Base-by-base conservation (phyloP, 2,888 invertebrate species). In the Diarsia rubi region DNA sequence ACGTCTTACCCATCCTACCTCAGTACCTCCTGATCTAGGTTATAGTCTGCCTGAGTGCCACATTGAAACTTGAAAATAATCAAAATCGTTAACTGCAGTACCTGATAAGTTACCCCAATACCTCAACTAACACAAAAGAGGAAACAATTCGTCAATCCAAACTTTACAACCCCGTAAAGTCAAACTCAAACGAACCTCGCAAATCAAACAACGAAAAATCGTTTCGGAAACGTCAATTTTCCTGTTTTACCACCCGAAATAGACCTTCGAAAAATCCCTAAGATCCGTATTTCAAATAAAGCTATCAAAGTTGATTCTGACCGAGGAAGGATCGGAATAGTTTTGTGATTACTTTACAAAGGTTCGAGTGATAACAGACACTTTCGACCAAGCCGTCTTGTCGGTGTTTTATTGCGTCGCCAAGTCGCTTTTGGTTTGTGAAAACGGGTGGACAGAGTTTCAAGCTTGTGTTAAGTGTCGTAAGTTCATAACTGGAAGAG, bases 271-370 rank as follows among this genome's bases (percentile, higher is more conserved):
- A 73, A 49, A 68, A 72, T 54, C 47, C 24, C 24, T 3, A n/a
- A 49, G 49, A 82, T 64, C 63, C 63, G 47, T 59, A 72, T 78
- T 45, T 72, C 71, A 47, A 84, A 82, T 82, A 78, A 60, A 78
- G 68, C 64, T 59, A 69, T 82, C 73, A 71, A 69, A 72, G 57
- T 84, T 66, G 64, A 79, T 75, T 79, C 78, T 57, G 68, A 27
- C 19, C 37, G 47, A 27, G 21, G 11, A 11, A 37, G 16, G 72
- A 19, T n/a, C 59, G 16, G 37, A 47, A 82, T 71, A 69, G 59
- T 85, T 79, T 76, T 62, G 57, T 69, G 74, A 78, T 78, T 64
- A 69, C 66, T 67, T 72, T 24, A 85, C 82, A 71, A 67, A 85
- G 63, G 66, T 21, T n/a, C 37, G 27, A 68, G 59, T 85, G 78